Conservation (phyloP, 1,140 invertebrate genomes). For the Papilio xuthus region DNA sequence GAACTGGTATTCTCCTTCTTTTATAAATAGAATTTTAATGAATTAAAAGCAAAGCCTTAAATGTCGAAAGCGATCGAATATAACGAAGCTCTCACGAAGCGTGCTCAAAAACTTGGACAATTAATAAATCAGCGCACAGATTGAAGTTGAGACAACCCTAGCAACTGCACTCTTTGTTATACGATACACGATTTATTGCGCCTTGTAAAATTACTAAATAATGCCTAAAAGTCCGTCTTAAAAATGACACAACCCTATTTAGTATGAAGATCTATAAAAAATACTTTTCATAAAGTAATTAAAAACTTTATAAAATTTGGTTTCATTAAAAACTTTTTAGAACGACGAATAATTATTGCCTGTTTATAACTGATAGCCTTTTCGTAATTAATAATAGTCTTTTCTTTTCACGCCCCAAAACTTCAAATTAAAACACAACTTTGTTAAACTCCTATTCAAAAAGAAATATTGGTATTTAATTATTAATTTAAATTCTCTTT, state of each 20-base stretch:
- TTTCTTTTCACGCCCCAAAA: conserved; percentile 3
- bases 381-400: conserved; percentile 4
- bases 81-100: conserved; percentile 16
- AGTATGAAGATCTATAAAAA: neutral
- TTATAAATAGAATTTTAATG: conserved; percentile 8
- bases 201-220: neutral
- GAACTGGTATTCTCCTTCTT: neutral
- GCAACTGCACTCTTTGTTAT: neutral
- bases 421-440: neutral
- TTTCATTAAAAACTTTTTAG: conserved; percentile 16
- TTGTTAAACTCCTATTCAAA: neutral
- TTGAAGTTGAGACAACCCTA: conserved; percentile 23
- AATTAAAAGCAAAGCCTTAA: conserved; percentile 3
- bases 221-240: neutral
- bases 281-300: conserved; percentile 10
- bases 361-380: conserved; percentile 30
- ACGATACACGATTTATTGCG: neutral
- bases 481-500: neutral
- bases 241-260: no score
- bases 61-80: neutral
- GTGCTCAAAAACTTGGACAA: conserved; percentile 36
- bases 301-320: conserved; percentile 11
- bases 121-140: conserved; percentile 34
- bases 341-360: conserved; percentile 11
- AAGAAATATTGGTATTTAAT: no score